Percentiles rank a stretch among this genome's conserved stretches.
These are phyloP conservation scores for Trichacis sp. DNA, from an alignment of 2,888 invertebrate genomes.

Conservation along the genomic window DNA sequence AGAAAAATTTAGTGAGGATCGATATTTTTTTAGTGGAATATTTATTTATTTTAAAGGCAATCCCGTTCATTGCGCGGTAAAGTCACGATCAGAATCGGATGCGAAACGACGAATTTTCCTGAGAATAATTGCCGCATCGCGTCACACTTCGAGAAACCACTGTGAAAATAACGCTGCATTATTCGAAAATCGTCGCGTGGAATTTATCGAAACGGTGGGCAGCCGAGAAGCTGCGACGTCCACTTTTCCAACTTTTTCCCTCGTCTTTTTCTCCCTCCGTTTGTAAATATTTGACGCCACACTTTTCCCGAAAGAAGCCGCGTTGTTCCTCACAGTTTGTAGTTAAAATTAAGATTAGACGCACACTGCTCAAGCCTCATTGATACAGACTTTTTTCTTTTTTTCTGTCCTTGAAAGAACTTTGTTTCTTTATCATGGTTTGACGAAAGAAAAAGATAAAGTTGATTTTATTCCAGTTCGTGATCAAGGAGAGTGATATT, in stretches of 20 bases:
- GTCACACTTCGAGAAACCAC: no score
- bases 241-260: conserved; percentile 28
- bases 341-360: conserved; percentile 43
- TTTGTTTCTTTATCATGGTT: no score
- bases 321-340: conserved; percentile 50
- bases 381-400: conserved; percentile 1
- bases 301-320: conserved; percentile 49
- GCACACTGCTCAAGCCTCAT: conserved; percentile 30
- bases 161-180: not conserved
- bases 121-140: no score
- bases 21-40: conserved; percentile 15
- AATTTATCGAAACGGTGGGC: conserved; percentile 50
- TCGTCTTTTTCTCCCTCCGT: conserved; percentile 31
- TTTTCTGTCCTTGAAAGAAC: no score
- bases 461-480: no score
- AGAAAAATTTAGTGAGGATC: not conserved
- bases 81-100: no score
- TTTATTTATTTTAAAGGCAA: conserved; percentile 24
- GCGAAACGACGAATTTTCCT: no score
- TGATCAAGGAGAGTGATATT: no score
- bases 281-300: conserved; percentile 55
- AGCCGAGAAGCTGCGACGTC: conserved; percentile 48
- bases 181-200: not conserved
- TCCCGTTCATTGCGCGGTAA: not conserved
- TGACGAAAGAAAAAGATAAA: no score